Evolutionary conservation across 2,113 vertebrate genomes (phyloP).

Genomic region (Clarias gariepinus): DNA sequence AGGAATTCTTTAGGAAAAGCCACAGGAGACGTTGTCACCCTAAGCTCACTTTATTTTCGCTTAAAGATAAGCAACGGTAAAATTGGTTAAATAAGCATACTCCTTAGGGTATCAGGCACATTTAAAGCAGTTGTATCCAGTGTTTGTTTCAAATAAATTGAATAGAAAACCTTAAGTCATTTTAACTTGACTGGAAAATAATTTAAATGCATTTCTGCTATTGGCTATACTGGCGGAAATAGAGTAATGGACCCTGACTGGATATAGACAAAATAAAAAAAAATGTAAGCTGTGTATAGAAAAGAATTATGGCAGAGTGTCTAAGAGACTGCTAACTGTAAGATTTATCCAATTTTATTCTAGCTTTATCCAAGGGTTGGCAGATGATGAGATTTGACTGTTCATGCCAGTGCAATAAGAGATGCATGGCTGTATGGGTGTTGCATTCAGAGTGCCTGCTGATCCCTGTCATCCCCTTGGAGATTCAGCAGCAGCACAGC

Average conservation of each 20-base stretch:
- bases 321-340: constrained; percentile 37
- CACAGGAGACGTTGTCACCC: background rate
- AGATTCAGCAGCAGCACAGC: constrained; percentile 16
- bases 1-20: background rate
- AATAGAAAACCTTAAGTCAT: background rate
- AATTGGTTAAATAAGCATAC: background rate
- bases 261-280: constrained; percentile 29
- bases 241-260: constrained; percentile 49
- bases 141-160: background rate
- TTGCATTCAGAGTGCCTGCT: constrained; percentile 59
- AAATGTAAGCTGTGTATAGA: constrained; percentile 51
- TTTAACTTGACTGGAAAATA: constrained; percentile 12
- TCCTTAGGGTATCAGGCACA: background rate
- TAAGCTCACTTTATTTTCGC: background rate
- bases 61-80: background rate
- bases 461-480: constrained; percentile 57
- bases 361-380: constrained; percentile 32
- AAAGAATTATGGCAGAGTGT: constrained; percentile 30
- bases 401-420: constrained; percentile 43
- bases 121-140: background rate
- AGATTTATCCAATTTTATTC: constrained; percentile 35
- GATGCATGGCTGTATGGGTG: constrained; percentile 44
- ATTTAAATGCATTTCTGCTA: constrained; percentile 54
- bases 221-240: constrained; percentile 46
- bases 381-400: constrained; percentile 24